Base-by-base conservation (phyloP, 2,113 vertebrate species). In the Romanogobio albipinnatus region DNA sequence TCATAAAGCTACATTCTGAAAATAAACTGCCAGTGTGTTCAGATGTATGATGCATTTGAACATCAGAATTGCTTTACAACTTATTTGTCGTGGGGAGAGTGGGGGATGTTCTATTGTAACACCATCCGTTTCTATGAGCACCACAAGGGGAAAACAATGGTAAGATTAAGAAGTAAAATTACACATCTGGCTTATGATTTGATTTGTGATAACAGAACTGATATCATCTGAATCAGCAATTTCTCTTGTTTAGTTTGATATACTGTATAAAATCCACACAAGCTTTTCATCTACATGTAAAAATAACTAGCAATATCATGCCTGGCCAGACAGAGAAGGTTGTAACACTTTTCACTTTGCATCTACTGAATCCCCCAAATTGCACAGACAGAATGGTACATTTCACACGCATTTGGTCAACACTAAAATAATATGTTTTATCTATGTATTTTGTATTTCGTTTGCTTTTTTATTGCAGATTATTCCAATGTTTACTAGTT, bases 1-100 rank as follows among this genome's bases (percentile, higher is more conserved):
- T 90, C 92, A 93, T 92, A 90, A 92, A 66, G 84, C 87, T 85
- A 85, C 83, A 68, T 87, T 84, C 81, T 79, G 82, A 9, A 62
- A 80, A 64, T 80, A 47, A 62, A 43, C 58, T 47, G 24, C 43
- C 39, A 4, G 1, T 3, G 7, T 29, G 43, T 64, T 80, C n/a
- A 47, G 24, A 29, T 64, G 77, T 26, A 1, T 53, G 74, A 53
- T 33, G 24, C 1, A 45, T 45, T 13, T 45, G 10, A 59, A 39
- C 75, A 36, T 59, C 53, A 59, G 29, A 39, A n/a, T 22, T 39
- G 10, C 29, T 15, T 47, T 39, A 17, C 15, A 56, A 36, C 15
- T 22, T 76, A 56, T 22, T 24, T 43, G 19, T 43, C 43, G 43
- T 24, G 22, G 70, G 22, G 11, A 47, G 43, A 45, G 22, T 1